Base-by-base conservation (phyloP, 2,888 invertebrate genomes). In the Tetanocera ferruginea region DNA sequence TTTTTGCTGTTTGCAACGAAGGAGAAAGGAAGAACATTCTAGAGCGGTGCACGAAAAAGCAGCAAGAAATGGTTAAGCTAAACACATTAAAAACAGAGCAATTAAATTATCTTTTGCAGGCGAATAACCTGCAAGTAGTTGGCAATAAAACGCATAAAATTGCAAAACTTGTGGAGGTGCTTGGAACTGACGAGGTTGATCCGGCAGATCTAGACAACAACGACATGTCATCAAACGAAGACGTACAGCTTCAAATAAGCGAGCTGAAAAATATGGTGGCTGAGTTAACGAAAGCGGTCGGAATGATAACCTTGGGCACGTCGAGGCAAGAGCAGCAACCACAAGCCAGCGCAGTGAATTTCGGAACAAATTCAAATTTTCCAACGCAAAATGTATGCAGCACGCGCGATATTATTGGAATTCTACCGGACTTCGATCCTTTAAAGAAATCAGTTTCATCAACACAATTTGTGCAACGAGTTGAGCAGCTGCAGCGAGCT, bases 401-500 rank as follows among this genome's bases (percentile, higher is more conserved):
- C 17, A 28, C 34, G 11, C 66, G 37, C 25, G 69, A 69, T 11
- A 69, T 69, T n/a, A 51, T 25, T 25, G 69, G 69, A 4, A 11
- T 69, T 51, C 51, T 69, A 25, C 69, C 69, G 1, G 69, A 69
- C 11, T 69, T 51, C 11, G 25, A 78, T 52, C 76, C 76, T 11
- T n/a, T 76, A 2, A 71, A 78, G 23, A 60, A 28, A 25, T 52
- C 62, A 0, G 52, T 62, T 9, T 66, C 78, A 49, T 71, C 78
- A 55, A 5, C 19, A 60, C 78, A 57, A 25, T 57, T 57, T 23
- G 14, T 17, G 4, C 19, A 55, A 25, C 9, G 57, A 17, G 57
- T 23, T 2, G 57, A 57, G 25, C 57, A 57, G 25, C 19, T 57
- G 57, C 57, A 23, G 57, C 19, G 28, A 74, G 51, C 57, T 17